A percentile compares a stretch with the other conserved stretches of the same genome.
Evolutionary conservation across 2,113 vertebrate genomes (phyloP).

Genomic region (Alethe diademata): DNA sequence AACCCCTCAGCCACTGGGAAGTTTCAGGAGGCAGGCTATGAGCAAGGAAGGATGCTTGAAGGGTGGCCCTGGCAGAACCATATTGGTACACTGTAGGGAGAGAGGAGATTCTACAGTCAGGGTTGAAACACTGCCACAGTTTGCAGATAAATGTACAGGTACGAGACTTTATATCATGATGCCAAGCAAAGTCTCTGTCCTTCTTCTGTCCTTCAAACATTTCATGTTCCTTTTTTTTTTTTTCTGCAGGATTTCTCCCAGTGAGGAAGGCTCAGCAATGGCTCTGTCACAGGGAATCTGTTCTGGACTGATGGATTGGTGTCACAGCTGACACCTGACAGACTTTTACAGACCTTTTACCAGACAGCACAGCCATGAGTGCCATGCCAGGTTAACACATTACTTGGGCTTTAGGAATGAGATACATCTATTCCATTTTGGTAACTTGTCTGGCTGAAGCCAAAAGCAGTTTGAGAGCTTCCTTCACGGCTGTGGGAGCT

Average conservation of each 20-base stretch:
- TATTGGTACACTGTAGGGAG: fast-evolving
- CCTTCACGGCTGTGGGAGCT: fast-evolving
- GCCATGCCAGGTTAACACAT: background rate
- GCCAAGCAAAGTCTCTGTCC: background rate
- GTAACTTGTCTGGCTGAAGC: background rate
- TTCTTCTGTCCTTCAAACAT: background rate
- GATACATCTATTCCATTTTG: background rate
- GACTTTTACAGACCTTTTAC: background rate
- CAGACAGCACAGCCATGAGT: background rate
- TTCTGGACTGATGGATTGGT: background rate
- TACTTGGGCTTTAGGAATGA: background rate
- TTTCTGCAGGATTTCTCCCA: background rate
- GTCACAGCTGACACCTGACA: background rate
- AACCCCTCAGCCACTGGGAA: background rate
- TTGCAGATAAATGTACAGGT: background rate
- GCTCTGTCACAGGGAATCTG: background rate
- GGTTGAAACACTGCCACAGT: background rate
- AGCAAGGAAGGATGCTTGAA: background rate
- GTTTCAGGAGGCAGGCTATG: background rate
- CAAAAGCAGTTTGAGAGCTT: background rate
- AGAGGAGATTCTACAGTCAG: background rate
- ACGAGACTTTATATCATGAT: background rate
- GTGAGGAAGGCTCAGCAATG: background rate
- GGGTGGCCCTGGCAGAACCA: background rate
- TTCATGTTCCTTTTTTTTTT: background rate